Percentiles rank a stretch among this genome's conserved stretches.
phyloP scores from a whole-genome alignment of 37 sponge, comb jelly and placozoan genomes.

The Chondrosia reniformis region DNA sequence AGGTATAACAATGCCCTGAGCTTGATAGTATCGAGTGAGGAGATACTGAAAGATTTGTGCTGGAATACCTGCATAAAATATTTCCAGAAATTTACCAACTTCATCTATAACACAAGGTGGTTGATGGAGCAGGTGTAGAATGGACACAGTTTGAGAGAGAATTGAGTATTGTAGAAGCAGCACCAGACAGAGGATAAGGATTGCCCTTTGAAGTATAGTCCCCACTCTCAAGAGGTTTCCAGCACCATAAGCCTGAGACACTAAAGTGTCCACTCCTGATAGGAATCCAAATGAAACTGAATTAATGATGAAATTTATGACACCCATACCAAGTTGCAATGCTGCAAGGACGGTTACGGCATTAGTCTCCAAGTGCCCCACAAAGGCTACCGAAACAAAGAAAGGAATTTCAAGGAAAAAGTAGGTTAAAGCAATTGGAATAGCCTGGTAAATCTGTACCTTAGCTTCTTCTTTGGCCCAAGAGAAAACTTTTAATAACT shows the following conservation, averaged over 20 bases:
- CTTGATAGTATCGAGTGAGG: slow-evolving; percentile 53
- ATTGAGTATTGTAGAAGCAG: slow-evolving; percentile 17
- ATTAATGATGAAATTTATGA: background rate
- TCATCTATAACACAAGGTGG: slow-evolving; percentile 49
- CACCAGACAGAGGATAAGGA: slow-evolving; percentile 24
- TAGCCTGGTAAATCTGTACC: no score
- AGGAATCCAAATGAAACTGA: background rate
- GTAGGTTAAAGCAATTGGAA: no score
- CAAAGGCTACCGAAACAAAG: slow-evolving; percentile 1
- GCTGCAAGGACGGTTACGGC: background rate
- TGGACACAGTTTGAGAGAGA: slow-evolving; percentile 55
- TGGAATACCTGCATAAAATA: background rate
- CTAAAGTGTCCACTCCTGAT: background rate
- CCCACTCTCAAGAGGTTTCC: slow-evolving; percentile 1
- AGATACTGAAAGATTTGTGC: slow-evolving; percentile 14
- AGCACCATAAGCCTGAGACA: slow-evolving; percentile 12
- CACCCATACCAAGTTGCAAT: background rate
- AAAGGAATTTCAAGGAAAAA: no score
- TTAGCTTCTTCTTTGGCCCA: no score
- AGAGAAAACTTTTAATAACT: no score
- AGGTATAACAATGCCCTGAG: slow-evolving; percentile 56
- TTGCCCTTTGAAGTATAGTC: background rate
- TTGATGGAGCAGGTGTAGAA: slow-evolving; percentile 50
- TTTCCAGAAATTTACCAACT: background rate
- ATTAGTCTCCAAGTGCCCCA: background rate